phyloP scores from a whole-genome alignment of 92 coral and sea anemone genomes.

The Epizoanthus rinbou region DNA sequence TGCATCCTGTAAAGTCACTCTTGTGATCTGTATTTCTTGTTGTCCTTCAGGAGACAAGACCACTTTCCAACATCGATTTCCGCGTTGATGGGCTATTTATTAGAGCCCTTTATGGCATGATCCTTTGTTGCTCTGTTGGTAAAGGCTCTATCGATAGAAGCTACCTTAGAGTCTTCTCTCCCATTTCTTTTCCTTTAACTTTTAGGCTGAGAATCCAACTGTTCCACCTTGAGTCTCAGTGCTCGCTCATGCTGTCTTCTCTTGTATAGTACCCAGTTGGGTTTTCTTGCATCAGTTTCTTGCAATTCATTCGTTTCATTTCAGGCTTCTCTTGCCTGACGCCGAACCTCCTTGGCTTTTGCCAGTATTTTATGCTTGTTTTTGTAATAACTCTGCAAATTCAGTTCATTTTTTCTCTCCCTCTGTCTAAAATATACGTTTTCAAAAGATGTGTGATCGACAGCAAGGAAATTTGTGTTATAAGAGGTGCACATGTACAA shows the following conservation, averaged over 20 bases:
- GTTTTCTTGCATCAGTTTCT: conserved; percentile 7
- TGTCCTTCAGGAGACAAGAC: conserved; percentile 30
- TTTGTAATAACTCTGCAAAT: neutral
- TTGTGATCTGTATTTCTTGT: conserved; percentile 17
- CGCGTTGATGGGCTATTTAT: neutral
- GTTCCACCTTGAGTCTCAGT: neutral
- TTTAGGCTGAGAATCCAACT: neutral
- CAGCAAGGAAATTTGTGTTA: no score
- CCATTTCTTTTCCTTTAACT: neutral
- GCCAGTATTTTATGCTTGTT: neutral
- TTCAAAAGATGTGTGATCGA: no score
- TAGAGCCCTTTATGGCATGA: neutral
- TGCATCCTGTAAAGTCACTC: conserved; percentile 20
- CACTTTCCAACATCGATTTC: neutral
- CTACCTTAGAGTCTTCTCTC: neutral
- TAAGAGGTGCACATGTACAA: no score
- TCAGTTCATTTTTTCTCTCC: conserved; percentile 5
- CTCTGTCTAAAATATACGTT: neutral
- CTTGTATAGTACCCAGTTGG: conserved; percentile 11
- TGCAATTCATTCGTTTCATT: neutral
- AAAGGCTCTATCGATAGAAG: neutral
- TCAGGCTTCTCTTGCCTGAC: neutral
- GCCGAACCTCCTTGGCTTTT: neutral
- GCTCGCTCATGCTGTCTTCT: conserved; percentile 4
- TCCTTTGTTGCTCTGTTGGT: neutral